Evolutionary conservation across 2,888 invertebrate genomes (phyloP).

Genomic region (Zootermopsis nevadensis): DNA sequence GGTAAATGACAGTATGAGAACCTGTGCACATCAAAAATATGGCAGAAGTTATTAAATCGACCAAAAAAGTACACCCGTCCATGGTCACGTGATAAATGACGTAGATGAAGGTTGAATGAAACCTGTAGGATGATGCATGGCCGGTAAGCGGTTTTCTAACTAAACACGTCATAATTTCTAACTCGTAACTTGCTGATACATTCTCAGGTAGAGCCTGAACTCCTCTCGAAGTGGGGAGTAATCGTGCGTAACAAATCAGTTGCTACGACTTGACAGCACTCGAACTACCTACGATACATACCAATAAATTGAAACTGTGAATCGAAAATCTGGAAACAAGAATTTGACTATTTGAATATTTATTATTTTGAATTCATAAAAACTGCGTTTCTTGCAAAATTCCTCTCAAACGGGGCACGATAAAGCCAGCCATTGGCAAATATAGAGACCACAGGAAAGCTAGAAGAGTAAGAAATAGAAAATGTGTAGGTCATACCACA

Average conservation of each 20-base stretch:
- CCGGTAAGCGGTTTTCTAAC: constrained; percentile 18
- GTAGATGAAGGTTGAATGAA: constrained; percentile 3
- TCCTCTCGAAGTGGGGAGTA: neutral
- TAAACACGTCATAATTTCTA: neutral
- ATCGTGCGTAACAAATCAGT: neutral
- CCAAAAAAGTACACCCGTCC: neutral
- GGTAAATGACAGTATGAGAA: constrained; percentile 14
- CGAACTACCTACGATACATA: no score
- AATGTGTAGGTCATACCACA: no score
- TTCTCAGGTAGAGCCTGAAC: neutral
- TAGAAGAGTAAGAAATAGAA: no score
- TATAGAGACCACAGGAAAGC: no score
- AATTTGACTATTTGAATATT: no score
- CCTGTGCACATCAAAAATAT: constrained; percentile 19
- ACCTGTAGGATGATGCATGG: neutral
- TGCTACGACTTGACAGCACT: neutral
- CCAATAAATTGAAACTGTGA: no score
- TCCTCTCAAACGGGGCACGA: no score
- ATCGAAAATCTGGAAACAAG: no score
- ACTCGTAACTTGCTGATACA: neutral
- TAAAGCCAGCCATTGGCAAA: no score
- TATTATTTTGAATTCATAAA: no score
- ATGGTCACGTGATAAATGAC: neutral
- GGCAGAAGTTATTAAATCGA: constrained; percentile 5
- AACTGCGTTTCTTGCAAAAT: no score